Evolutionary conservation across 2,113 vertebrate species (phyloP), one percentile per base, ranked within the genome.

Genomic region (Apteryx owenii): DNA sequence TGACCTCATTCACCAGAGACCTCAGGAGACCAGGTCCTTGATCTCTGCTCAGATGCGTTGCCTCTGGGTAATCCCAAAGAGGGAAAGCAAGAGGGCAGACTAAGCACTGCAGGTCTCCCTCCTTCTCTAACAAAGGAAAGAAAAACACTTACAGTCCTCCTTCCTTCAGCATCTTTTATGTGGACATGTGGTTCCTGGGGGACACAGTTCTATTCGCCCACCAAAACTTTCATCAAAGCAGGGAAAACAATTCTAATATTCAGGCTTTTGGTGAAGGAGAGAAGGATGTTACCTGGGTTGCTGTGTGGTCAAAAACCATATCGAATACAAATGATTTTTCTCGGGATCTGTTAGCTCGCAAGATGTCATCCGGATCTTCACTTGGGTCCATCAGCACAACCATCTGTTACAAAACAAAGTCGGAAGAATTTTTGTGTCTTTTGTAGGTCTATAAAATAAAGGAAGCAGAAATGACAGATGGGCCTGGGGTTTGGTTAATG

Each of bases 291-390:
- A 98, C 97, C 98, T 98, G 98, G 3, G 97, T 94, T 4, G 97
- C 93, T 2, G 62, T 92, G 69, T 91, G 89, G 85, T 97, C 96
- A 18, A 98, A 98, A 42, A 40, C 96, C 7, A n/a, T 20, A 48
- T 98, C 96, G 23, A 98, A 98, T 20, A 97, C 93, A 69, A 98
- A 98, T 13, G 95, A 93, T 81, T 97, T 97, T 66, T 98, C 98
- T 87, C 72, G 20, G 31, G 98, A 98, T 54, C 97, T 94, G 69
- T 98, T 98, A 7, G 91, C 66, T 26, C 89, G 33, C 56, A 95
- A 65, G 5, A 88, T 40, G 80, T 98, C 96, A 61, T 96, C 98
- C 0, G 96, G 77, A 71, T 97, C 97, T 90, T 97, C 73, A 0
- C 44, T 78, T 4, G 98, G 98, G 85, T 98, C 97, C 97, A 94